phyloP scores from a whole-genome alignment of 2,888 invertebrate genomes.

The Gastrophysa polygoni region DNA sequence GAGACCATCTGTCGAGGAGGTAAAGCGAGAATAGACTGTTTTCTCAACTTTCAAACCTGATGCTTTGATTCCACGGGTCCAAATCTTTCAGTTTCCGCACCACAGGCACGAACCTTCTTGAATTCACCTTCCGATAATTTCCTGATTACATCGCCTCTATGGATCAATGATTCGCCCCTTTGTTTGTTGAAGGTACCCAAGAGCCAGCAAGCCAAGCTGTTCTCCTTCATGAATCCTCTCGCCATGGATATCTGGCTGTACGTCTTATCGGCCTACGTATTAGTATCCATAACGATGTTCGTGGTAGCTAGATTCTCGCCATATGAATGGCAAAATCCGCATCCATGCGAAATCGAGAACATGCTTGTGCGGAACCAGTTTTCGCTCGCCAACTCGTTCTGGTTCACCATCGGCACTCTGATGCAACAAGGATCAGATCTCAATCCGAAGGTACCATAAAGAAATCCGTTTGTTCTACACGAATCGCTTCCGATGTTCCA shows the following conservation, averaged over 20 bases:
- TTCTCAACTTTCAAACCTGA: no score
- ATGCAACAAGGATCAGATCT: slow-evolving; percentile 85
- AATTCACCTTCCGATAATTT: no score
- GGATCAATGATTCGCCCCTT: not conserved
- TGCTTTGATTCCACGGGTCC: no score
- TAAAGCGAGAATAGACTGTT: no score
- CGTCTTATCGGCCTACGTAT: slow-evolving; percentile 78
- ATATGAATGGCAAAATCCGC: slow-evolving; percentile 79
- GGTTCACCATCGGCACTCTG: slow-evolving; percentile 88
- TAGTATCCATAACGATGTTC: slow-evolving; percentile 80
- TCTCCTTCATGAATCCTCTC: slow-evolving; percentile 87
- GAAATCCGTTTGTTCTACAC: not conserved
- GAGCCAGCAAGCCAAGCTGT: slow-evolving; percentile 72
- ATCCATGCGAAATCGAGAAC: slow-evolving; percentile 69
- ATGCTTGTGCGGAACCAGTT: slow-evolving; percentile 78
- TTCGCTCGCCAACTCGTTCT: slow-evolving; percentile 81
- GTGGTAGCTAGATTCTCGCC: slow-evolving; percentile 81
- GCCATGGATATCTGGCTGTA: slow-evolving; percentile 88
- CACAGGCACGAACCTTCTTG: no score
- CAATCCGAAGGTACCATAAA: slow-evolving; percentile 70
- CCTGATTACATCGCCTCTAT: no score
- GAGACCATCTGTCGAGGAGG: no score
- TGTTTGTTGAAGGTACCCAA: slow-evolving; percentile 66
- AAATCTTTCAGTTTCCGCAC: no score
- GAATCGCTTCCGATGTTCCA: not conserved